These are phyloP conservation scores for Elanus axillaris DNA, from an alignment of 2,113 vertebrate genomes.

Conservation along the genomic window DNA sequence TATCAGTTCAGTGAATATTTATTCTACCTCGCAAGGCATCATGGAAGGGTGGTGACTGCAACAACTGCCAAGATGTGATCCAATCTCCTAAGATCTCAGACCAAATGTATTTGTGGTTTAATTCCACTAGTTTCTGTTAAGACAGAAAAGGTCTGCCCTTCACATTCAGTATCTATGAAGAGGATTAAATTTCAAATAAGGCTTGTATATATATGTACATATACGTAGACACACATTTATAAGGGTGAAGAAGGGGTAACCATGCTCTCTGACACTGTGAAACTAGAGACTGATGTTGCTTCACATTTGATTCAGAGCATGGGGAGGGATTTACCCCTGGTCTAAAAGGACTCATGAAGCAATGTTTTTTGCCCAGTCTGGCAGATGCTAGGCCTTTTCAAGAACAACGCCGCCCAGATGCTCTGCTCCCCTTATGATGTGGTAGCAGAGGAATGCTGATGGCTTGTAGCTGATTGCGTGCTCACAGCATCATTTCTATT, in stretches of 20 bases:
- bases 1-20: not conserved
- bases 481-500: not conserved
- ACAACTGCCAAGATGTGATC: not conserved
- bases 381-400: not conserved
- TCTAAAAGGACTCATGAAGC: not conserved
- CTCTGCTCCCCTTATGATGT: not conserved
- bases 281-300: not conserved
- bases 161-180: not conserved
- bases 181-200: not conserved
- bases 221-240: not conserved
- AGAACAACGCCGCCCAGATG: not conserved
- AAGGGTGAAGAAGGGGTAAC: not conserved
- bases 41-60: not conserved
- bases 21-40: not conserved
- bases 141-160: not conserved
- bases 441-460: not conserved
- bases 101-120: not conserved
- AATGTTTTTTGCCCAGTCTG: fast-evolving
- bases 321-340: not conserved
- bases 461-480: not conserved
- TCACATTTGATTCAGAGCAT: not conserved
- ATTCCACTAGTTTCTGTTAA: not conserved
- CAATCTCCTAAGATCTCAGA: not conserved
- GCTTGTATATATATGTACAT: too few species aligned
- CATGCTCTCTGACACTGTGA: not conserved